Conservation (phyloP, 2,888 invertebrate species). For the Agonopterix alstromeriana region DNA sequence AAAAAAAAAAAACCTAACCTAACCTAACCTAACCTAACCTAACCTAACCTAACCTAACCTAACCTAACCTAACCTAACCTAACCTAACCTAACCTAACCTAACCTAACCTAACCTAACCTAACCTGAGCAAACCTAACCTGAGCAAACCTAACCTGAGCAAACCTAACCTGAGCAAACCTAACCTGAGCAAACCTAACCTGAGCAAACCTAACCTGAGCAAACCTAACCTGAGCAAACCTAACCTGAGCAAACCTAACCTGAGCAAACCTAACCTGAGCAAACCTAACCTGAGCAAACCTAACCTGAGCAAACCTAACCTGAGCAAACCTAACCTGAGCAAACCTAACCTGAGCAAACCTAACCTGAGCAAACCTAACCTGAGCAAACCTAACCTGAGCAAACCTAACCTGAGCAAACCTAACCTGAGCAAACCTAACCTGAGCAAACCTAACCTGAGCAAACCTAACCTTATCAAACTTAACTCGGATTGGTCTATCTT, state of each 20-base stretch:
- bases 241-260: neutral
- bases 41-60: conserved; percentile 11
- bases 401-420: neutral
- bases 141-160: neutral
- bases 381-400: neutral
- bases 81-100: conserved; percentile 1
- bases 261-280: neutral
- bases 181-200: neutral
- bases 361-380: neutral
- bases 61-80: conserved; percentile 12
- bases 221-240: neutral
- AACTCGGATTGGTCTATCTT: too few relatives aligned
- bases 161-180: neutral
- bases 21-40: conserved; percentile 16
- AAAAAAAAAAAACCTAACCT: neutral
- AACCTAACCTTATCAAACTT: too few relatives aligned
- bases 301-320: neutral
- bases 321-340: neutral
- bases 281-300: neutral
- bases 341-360: too few relatives aligned
- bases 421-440: neutral
- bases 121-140: conserved; percentile 6
- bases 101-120: conserved; percentile 1
- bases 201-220: neutral
- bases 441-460: too few relatives aligned